phyloP scores from a whole-genome alignment of 2,888 invertebrate genomes.

The Eucera pruinosa region DNA sequence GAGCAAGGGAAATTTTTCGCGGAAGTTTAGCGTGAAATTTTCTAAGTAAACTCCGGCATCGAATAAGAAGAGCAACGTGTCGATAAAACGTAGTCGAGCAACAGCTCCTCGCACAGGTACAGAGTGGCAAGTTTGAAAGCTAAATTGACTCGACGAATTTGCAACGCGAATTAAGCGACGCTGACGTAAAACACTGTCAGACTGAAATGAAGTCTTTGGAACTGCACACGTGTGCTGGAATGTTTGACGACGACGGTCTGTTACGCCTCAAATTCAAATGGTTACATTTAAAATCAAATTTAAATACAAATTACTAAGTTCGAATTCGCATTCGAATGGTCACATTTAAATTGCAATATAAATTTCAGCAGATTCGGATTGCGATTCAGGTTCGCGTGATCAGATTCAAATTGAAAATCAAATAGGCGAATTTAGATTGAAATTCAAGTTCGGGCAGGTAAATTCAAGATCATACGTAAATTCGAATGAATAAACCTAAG shows the following conservation, averaged over 20 bases:
- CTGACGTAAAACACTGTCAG: not conserved
- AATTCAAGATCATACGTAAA: too few relatives aligned
- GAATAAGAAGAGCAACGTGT: not conserved
- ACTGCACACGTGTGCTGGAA: not conserved
- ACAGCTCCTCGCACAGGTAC: not conserved
- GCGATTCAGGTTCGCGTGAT: too few relatives aligned
- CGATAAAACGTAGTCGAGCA: not conserved
- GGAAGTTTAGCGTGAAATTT: not conserved
- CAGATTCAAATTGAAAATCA: too few relatives aligned
- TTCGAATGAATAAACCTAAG: too few relatives aligned
- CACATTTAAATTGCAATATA: too few relatives aligned
- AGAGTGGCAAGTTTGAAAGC: not conserved
- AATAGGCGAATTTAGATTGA: too few relatives aligned
- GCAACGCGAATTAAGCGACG: not conserved
- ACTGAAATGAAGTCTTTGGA: not conserved
- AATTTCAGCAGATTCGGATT: too few relatives aligned
- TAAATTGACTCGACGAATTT: constrained; percentile 1
- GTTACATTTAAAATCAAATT: not conserved
- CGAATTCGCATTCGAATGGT: too few relatives aligned
- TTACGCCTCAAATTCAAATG: not conserved
- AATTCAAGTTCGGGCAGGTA: too few relatives aligned
- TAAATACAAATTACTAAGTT: too few relatives aligned
- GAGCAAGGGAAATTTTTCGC: not conserved
- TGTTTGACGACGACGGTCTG: not conserved
- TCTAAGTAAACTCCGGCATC: not conserved